Evolutionary conservation across 1,140 invertebrate species (phyloP), one percentile per base, ranked within the genome.

Genomic region (Aphaenogaster floridana): DNA sequence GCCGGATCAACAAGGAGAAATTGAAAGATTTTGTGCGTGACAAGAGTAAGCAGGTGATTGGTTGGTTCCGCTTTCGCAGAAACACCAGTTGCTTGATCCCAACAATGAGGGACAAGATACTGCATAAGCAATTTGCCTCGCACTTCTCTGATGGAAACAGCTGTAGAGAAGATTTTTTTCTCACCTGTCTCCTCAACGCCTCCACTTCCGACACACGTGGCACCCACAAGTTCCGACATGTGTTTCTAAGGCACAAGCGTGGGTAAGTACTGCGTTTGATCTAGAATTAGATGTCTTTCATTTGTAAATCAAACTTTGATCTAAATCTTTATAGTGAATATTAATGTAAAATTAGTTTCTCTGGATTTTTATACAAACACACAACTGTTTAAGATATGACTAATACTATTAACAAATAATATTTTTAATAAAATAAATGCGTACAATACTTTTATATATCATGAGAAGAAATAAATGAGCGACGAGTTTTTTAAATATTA

Each of bases 11-110:
- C 85, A 93, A 95, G 87, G 95, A 96, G 74, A 95, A 95, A 78
- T 88, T 97, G 7, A 94, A 94, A 71, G 93, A 95, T 28, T 93
- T 96, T 64, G 86, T 97, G 6, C 93, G 94, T 17, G 95, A 95
- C 63, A 95, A 95, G 57, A 95, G 94, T 57, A 95, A 95, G 89
- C 95, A 96, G 90, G 95, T 97, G 54, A 96, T 97, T 13, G 97
- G 97, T 28, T 97, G 97, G 97, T 97, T 96, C 92, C 96, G 95
- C 88, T 97, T 96, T 89, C 95, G 96, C 77, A 93, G 95, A 88
- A 96, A 96, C 76, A 94, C 93, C 57, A 93, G 21, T 9, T 36
- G 92, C 45, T 93, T 97, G 11, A 94, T 93, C 64, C 95, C 95
- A 6, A 96, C 96, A 3, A 93, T 97, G 54, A 92, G 96, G 66